A percentile compares a stretch with the other conserved stretches of the same genome.
These are phyloP conservation scores for Ceraclea dissimilis DNA, from an alignment of 2,888 invertebrate genomes.

Conservation along the genomic window DNA sequence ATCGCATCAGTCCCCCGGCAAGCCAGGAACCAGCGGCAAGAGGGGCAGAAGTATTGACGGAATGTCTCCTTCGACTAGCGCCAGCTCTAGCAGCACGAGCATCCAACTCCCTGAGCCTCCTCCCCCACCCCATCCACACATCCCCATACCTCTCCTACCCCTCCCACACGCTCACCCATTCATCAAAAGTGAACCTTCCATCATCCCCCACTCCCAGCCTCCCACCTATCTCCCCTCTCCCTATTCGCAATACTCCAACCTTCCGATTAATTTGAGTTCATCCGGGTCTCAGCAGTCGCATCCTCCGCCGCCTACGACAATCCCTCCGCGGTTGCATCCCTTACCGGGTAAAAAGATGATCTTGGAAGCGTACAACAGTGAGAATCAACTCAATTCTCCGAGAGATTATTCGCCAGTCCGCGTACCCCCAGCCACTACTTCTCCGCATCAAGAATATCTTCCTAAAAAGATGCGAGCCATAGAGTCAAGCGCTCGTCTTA, in stretches of 20 bases:
- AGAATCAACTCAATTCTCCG: conserved; percentile 35
- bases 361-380: conserved; percentile 45
- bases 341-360: conserved; percentile 45
- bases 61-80: neutral
- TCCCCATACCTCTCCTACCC: neutral
- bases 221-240: neutral
- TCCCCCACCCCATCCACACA: neutral
- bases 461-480: conserved; percentile 49
- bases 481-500: conserved; percentile 35
- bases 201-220: neutral
- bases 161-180: neutral
- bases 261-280: conserved; percentile 8
- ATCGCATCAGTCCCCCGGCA: conserved; percentile 12
- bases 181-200: neutral
- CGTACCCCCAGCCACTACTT: conserved; percentile 21
- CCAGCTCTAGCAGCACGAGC: neutral
- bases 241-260: neutral
- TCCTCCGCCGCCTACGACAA: conserved; percentile 35
- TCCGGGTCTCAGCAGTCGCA: neutral
- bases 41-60: conserved; percentile 5
- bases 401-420: conserved; percentile 27
- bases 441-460: conserved; percentile 35
- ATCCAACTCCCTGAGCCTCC: neutral
- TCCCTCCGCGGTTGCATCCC: conserved; percentile 33
- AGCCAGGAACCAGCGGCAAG: conserved; percentile 7